phyloP scores from a whole-genome alignment of 2,113 vertebrate species.

The Embiotoca jacksoni region DNA sequence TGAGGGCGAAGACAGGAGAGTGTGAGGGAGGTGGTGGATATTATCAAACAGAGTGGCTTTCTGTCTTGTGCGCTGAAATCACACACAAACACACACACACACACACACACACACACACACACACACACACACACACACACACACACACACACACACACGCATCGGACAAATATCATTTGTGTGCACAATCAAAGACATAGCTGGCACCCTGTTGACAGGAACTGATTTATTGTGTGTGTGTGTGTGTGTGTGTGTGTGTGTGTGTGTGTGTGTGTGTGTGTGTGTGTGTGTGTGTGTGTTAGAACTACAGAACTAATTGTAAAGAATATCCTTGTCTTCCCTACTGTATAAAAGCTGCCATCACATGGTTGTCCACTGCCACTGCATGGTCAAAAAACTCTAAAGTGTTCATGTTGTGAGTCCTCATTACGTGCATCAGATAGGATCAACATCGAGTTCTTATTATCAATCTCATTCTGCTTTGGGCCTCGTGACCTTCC shows the following conservation, averaged over 20 bases:
- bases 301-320: constrained; percentile 5
- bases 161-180: constrained; percentile 18
- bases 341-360: constrained; percentile 53
- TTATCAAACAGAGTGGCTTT: constrained; percentile 69
- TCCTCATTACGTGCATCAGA: no score
- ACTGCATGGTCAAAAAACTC: neutral
- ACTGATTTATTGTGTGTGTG: constrained; percentile 22
- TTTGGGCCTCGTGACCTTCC: no score
- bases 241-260: neutral
- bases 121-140: no score
- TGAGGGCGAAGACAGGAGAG: constrained; percentile 41
- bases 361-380: constrained; percentile 28
- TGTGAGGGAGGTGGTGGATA: constrained; percentile 49
- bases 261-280: constrained; percentile 1
- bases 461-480: no score
- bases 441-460: no score
- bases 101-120: no score
- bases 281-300: neutral
- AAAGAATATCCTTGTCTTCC: constrained; percentile 4
- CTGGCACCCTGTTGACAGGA: constrained; percentile 13
- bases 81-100: constrained; percentile 18
- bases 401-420: no score
- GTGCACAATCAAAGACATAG: constrained; percentile 12
- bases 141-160: no score
- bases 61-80: constrained; percentile 9